Evolutionary conservation across 2,797 vertebrate species (phyloP), one percentile per base, ranked within the genome.

Genomic region (Peromyscus nudipes): DNA sequence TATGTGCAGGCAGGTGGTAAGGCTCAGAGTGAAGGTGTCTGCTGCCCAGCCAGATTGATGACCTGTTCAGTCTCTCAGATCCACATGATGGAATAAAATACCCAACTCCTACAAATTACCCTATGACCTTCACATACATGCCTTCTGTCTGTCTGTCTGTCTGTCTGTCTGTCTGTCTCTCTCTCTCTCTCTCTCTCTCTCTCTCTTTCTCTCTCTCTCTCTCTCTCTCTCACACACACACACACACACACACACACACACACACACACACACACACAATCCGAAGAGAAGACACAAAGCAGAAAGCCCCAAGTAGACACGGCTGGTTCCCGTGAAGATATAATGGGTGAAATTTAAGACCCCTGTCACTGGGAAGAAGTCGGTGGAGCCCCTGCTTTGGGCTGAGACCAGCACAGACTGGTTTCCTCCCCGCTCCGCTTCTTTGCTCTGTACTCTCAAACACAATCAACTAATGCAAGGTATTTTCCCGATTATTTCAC

Each of bases 361-460:
- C 25, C 21, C 0, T 60, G 25, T 37, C 43, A n/a, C 0, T 65
- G 52, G 10, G 79, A 9, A 40, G 17, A 76, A 83, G 19, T 49
- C 46, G 46, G 16, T 67, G 11, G 10, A 79, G 65, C 46, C n/a
- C 5, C 10, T n/a, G 21, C 79, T 17, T 1, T 1, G 21, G 43
- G 11, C 84, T 27, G 27, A 69, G 65, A 23, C 64, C 43, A 25
- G 52, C 84, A 27, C 6, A 4, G 9, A 73, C 17, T 49, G 49
- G 0, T 19, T 52, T 69, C n/a, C 5, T 46, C 19, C 7, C 17
- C 37, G n/a, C 34, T 13, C 43, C 37, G 25, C 14, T 55, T 60
- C 80, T 93, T 92, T 83, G 49, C 60, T 91, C 90, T 89, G 13
- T 64, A 12, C 62, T 91, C 21, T 21, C 40, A 71, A 88, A 60